These are phyloP conservation scores for Macrotus californicus DNA, from an alignment of 2,113 vertebrate genomes.

Conservation along the genomic window DNA sequence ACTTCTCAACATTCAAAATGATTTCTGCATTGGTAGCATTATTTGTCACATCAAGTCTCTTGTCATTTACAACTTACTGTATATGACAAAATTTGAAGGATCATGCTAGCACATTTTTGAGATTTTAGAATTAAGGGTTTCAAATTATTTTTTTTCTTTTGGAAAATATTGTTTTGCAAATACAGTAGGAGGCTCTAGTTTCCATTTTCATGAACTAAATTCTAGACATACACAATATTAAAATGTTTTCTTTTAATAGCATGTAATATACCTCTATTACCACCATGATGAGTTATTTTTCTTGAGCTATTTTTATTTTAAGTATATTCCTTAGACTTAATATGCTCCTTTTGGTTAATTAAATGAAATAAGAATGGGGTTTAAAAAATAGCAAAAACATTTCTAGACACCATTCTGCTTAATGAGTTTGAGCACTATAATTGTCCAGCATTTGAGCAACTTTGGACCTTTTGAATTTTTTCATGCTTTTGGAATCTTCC, in stretches of 20 bases:
- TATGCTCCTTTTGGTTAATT: neutral
- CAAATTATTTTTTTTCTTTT: slow-evolving; percentile 8
- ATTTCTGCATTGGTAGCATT: slow-evolving; percentile 44
- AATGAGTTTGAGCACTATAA: neutral
- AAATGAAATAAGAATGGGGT: neutral
- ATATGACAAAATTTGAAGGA: slow-evolving; percentile 7
- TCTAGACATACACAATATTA: neutral
- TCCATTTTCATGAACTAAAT: neutral
- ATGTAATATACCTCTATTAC: neutral
- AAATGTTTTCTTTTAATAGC: neutral
- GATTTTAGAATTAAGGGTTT: slow-evolving; percentile 22
- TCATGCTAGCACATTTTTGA: neutral
- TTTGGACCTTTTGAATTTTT: neutral
- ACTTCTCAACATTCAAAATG: slow-evolving; percentile 51
- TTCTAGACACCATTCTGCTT: neutral
- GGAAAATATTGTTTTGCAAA: neutral
- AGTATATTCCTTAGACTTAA: neutral
- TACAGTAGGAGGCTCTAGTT: neutral
- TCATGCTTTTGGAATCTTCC: neutral
- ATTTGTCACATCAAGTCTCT: neutral
- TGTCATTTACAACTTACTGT: slow-evolving; percentile 17
- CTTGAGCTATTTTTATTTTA: neutral
- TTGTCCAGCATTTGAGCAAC: neutral
- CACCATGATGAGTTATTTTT: neutral
- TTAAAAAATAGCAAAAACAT: neutral